These are phyloP conservation scores for Dasysyrphus tricinctus DNA, from an alignment of 2,888 invertebrate genomes.

Conservation along the genomic window DNA sequence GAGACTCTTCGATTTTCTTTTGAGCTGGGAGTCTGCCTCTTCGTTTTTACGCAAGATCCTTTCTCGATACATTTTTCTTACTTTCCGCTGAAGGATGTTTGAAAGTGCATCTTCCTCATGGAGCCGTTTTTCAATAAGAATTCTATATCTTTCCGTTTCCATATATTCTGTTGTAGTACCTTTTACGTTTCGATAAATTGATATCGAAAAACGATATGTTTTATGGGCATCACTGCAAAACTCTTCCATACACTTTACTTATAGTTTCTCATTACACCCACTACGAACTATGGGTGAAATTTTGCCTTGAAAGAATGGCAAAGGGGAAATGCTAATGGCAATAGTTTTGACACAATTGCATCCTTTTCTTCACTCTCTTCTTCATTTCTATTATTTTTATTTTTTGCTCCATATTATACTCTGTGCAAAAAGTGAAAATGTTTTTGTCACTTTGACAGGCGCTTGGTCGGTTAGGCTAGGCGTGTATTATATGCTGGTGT, in stretches of 20 bases:
- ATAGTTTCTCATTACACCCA: neutral
- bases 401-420: neutral
- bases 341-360: slow-evolving; percentile 75
- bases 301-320: slow-evolving; percentile 44
- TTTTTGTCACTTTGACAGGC: slow-evolving; percentile 74
- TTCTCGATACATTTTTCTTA: too few relatives aligned
- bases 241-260: neutral
- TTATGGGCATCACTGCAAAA: neutral
- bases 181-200: too few relatives aligned
- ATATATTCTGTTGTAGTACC: too few relatives aligned
- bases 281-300: slow-evolving; percentile 18
- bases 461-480: slow-evolving; percentile 66
- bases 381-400: slow-evolving; percentile 2
- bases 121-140: too few relatives aligned
- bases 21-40: too few relatives aligned
- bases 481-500: slow-evolving; percentile 63
- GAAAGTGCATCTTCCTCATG: too few relatives aligned
- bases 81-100: too few relatives aligned
- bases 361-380: slow-evolving; percentile 42
- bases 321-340: slow-evolving; percentile 73
- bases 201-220: too few relatives aligned
- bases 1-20: too few relatives aligned
- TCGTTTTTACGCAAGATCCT: too few relatives aligned
- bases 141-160: too few relatives aligned
- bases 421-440: slow-evolving; percentile 70